Evolutionary conservation across 2,113 vertebrate species (phyloP), one percentile per base, ranked within the genome.

Genomic region (Gnathonemus echidnorhynchus): DNA sequence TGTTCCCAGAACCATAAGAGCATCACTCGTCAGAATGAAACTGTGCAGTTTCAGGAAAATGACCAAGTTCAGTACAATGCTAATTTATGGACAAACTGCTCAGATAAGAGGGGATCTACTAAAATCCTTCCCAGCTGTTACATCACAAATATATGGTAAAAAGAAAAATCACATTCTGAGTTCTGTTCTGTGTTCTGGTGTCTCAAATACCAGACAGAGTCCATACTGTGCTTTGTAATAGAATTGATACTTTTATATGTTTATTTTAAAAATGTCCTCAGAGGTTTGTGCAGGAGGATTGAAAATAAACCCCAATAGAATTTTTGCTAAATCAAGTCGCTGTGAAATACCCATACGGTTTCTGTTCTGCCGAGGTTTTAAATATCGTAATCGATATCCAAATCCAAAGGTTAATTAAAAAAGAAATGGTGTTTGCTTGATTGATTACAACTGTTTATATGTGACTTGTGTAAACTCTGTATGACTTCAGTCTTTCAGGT

Each of bases 61-160:
- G n/a, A 50, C 11, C 13, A 17, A 86, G 39, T 45, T 7, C 48
- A 86, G 45, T 27, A 27, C n/a, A 5, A 46, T 10, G 48, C 48
- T 86, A 86, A 86, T 86, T 86, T 86, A 86, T 50, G 85, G 45
- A 86, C 85, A 48, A 86, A 52, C 85, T 27, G 45, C 5, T 86
- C 85, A 86, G 85, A 86, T 86, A 86, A 86, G 85, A 86, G 45
- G 48, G n/a, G 0, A 48, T 70, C 56, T 21, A n/a, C n/a, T 19
- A n/a, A 58, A 46, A 66, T 19, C 8, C 21, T 11, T 88, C 39
- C 39, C 56, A 66, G 56, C 9, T 4, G 24, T 66, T 42, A 31
- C 24, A 21, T 17, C 35, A 31, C 19, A 62, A 45, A 24, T 62
- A 27, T 66, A 42, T 52, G 1, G 50, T 13, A 39, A 45, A 88